phyloP scores from a whole-genome alignment of 2,113 vertebrate species.

The Peucedramus taeniatus region DNA sequence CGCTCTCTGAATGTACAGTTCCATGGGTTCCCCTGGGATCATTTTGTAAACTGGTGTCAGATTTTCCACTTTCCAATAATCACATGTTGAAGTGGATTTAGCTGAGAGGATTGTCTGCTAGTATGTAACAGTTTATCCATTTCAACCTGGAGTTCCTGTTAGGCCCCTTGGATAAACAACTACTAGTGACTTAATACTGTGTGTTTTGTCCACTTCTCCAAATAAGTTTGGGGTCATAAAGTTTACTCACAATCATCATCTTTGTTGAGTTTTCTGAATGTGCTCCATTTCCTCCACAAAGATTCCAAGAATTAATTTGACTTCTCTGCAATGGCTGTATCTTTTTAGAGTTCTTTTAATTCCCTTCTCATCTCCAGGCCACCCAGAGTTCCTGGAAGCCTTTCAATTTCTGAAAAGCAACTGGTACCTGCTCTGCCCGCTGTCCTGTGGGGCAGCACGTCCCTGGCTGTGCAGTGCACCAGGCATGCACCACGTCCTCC shows the following conservation, averaged over 20 bases:
- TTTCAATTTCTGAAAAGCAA: not conserved
- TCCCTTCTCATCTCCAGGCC: not conserved
- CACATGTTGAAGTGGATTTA: not conserved
- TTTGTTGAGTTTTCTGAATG: constrained; percentile 38
- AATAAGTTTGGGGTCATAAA: not conserved
- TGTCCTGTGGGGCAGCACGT: accelerated
- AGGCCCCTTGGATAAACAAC: constrained; percentile 27
- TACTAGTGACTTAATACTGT: constrained; percentile 17
- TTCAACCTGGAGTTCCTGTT: constrained; percentile 3
- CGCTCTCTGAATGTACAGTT: not conserved
- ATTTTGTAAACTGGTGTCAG: not conserved
- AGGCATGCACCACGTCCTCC: accelerated
- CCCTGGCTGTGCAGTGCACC: not conserved
- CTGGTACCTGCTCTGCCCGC: not conserved
- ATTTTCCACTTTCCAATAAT: not conserved
- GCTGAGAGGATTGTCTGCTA: not conserved
- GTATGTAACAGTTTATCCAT: not conserved
- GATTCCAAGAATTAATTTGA: constrained; percentile 7
- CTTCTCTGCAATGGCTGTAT: not conserved
- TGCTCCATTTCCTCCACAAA: not conserved
- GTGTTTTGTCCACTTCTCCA: constrained; percentile 21
- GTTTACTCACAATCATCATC: constrained; percentile 7
- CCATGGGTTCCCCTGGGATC: not conserved
- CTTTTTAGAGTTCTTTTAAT: not conserved
- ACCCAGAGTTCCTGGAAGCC: not conserved